Evolutionary conservation across 1,140 invertebrate genomes (phyloP), one percentile per base, ranked within the genome.

Genomic region (Hyles vespertilio): DNA sequence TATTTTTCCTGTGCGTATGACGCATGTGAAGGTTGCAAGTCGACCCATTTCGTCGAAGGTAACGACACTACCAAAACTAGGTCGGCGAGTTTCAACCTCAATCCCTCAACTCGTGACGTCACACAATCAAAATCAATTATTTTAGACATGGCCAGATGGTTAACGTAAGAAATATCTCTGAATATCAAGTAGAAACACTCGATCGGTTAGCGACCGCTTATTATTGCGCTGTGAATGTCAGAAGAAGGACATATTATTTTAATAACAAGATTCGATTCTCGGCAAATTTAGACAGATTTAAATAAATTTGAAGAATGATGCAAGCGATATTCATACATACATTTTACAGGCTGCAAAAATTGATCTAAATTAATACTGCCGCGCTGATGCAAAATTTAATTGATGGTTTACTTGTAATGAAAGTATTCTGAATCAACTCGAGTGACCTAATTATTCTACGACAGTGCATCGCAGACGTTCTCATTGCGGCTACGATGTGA

Each of bases 321-420:
- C 36, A 40, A 40, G 8, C 36, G 36, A 40, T 40, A 2, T 22
- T 22, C 22, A 22, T 8, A 40, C 1, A 22, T 11, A 32, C 12
- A 22, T 54, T 54, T 40, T 49, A 55, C n/a, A 3, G 7, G 3
- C 48, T 22, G 12, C 12, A 50, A 50, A 22, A 50, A 77, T 77
- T 74, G 72, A 49, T 48, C 67, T 69, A 65, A 77, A 74, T 77
- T 72, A 66, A 69, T 63, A 46, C 45, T 33, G 58, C 49, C 45
- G 9, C 58, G 36, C 56, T 54, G 53, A 45, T 47, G 51, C 33
- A 43, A 67, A 74, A 65, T 58, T 62, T 61, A 69, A 69, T 65
- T 66, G 61, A 22, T 40, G 51, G 60, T 47, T 40, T 40, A 40
- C 36, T 40, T 40, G 36, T 40, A 40, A 40, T 22, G 8, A 40